phyloP scores from a whole-genome alignment of 1,140 invertebrate genomes.

The Oryzaephilus surinamensis region DNA sequence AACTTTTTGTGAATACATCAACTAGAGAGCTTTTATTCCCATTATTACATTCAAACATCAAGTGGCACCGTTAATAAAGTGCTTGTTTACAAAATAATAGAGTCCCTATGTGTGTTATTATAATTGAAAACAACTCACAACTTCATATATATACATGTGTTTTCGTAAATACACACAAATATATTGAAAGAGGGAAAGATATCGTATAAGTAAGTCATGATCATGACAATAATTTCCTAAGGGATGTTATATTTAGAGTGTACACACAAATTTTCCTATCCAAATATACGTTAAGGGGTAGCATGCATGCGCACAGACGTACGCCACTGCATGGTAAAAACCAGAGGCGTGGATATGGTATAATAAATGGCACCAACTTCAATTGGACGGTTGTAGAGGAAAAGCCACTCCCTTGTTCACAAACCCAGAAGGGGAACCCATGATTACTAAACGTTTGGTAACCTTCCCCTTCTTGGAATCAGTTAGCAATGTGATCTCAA shows the following conservation, averaged over 20 bases:
- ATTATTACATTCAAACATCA: too few relatives aligned
- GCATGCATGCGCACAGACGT: slow-evolving; percentile 21
- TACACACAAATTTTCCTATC: too few relatives aligned
- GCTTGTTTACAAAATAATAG: slow-evolving; percentile 35
- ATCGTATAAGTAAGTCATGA: too few relatives aligned
- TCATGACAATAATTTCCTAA: too few relatives aligned
- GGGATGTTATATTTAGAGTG: too few relatives aligned
- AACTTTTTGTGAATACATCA: too few relatives aligned
- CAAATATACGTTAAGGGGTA: slow-evolving; percentile 24
- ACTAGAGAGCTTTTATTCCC: too few relatives aligned
- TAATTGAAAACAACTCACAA: too few relatives aligned
- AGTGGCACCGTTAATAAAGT: slow-evolving; percentile 30
- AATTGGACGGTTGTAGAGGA: slow-evolving; percentile 21
- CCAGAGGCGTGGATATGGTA: slow-evolving; percentile 18
- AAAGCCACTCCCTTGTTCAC: slow-evolving; percentile 15
- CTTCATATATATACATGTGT: slow-evolving; percentile 15
- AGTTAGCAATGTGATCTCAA: slow-evolving; percentile 35
- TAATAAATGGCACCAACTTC: slow-evolving; percentile 29
- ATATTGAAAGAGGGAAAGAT: too few relatives aligned
- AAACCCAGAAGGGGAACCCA: slow-evolving; percentile 31
- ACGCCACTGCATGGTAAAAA: slow-evolving; percentile 13
- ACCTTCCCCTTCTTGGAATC: slow-evolving; percentile 33
- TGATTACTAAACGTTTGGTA: slow-evolving; percentile 26
- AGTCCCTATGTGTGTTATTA: too few relatives aligned
- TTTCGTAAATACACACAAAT: slow-evolving; percentile 15